A percentile compares a stretch with the other conserved stretches of the same genome.
Evolutionary conservation across 2,888 invertebrate genomes (phyloP).

Genomic region (Tortrix viridana): DNA sequence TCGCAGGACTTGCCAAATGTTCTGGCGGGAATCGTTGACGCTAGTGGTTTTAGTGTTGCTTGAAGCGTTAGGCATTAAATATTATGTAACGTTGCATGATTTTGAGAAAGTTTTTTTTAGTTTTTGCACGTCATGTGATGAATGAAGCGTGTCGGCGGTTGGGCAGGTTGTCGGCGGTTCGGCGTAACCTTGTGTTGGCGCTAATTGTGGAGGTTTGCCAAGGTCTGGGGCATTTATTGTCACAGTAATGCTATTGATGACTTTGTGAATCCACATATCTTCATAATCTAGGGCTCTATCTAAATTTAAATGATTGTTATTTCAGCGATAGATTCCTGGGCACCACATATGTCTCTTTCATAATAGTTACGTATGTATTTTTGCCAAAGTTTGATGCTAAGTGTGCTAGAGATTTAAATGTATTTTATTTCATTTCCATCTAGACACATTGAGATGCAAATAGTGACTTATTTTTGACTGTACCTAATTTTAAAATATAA

Average conservation of each 20-base stretch:
- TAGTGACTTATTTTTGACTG: too few relatives aligned
- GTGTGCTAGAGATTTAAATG: too few relatives aligned
- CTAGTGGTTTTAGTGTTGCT: slow-evolving; percentile 52
- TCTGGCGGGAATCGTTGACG: slow-evolving; percentile 49
- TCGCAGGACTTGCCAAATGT: slow-evolving; percentile 58
- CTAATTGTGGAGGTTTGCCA: slow-evolving; percentile 79
- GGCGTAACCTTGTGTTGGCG: slow-evolving; percentile 51
- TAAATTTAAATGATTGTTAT: slow-evolving; percentile 49
- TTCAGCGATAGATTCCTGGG: slow-evolving; percentile 38
- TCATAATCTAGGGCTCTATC: slow-evolving; percentile 49
- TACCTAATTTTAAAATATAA: too few relatives aligned
- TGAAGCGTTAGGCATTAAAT: slow-evolving; percentile 45
- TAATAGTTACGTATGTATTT: not conserved
- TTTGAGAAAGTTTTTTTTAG: slow-evolving; percentile 1
- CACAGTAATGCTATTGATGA: slow-evolving; percentile 52
- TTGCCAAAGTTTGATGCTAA: too few relatives aligned
- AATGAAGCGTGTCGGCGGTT: slow-evolving; percentile 1
- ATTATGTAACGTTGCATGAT: slow-evolving; percentile 61
- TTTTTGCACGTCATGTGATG: slow-evolving; percentile 11
- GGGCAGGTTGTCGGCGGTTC: slow-evolving; percentile 41
- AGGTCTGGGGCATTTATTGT: slow-evolving; percentile 75
- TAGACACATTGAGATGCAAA: too few relatives aligned
- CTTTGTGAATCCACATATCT: slow-evolving; percentile 40
- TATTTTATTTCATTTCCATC: too few relatives aligned
- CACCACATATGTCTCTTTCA: not conserved